Evolutionary conservation across 2,113 vertebrate species (phyloP), one percentile per base, ranked within the genome.

Genomic region (Charadrius vociferus): DNA sequence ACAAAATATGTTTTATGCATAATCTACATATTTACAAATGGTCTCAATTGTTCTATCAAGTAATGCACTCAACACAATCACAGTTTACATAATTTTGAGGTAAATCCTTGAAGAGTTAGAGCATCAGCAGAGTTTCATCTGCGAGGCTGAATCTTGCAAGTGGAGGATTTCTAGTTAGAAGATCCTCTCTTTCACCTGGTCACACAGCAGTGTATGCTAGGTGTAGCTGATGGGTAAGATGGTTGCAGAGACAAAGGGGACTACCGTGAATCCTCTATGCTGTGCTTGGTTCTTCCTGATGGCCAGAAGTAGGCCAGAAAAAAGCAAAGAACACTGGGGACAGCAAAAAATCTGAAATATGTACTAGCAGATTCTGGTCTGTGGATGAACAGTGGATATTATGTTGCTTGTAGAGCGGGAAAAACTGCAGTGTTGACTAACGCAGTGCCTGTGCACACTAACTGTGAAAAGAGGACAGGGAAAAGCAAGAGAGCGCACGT

Each of bases 1-100:
- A 97, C 92, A 94, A 86, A 85, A 55, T 52, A 84, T 3, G 17
- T 21, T 93, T 89, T 80, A 85, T 49, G 83, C 74, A 88, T 75
- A 32, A 79, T 94, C 66, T 93, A 97, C 94, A 96, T 94, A 95
- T 95, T 97, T 97, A 97, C 91, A 97, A 91, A 92, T 47, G 43
- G 77, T 96, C 32, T 93, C 34, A 90, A 81, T 75, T 93, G 39
- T 84, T 92, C 82, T 73, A 95, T 81, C 91, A 96, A 96, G 87
- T 89, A 93, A 95, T 21, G 47, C 43, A 79, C 49, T 93, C 92
- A 93, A 92, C 63, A 83, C 72, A 91, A 84, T 95, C 95, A 95
- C 93, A 96, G 88, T 95, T 95, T 61, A 96, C 52, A 55, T 83
- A 70, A 88, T 89, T 95, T 81, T 95, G 95, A 97, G 96, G 97